Conservation (phyloP, 2,888 invertebrate genomes). For the Chymomyza amoena region DNA sequence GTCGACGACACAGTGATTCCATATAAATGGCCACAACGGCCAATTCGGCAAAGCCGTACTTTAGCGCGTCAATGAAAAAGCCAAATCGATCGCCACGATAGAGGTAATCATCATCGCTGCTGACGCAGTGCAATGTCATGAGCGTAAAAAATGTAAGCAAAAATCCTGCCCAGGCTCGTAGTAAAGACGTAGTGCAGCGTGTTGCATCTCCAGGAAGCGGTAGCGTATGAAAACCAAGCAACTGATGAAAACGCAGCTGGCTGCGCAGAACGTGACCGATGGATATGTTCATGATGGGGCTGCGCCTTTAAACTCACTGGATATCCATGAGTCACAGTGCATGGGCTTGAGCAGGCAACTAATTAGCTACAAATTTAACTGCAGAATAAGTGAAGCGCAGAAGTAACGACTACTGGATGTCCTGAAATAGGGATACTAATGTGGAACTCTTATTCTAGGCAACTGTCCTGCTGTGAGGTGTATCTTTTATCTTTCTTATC, state of each 20-base stretch:
- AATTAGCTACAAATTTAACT: not conserved
- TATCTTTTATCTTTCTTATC: no score
- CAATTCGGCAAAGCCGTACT: constrained; percentile 49
- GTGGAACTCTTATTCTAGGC: no score
- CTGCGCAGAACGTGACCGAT: constrained; percentile 45
- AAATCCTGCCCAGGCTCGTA: constrained; percentile 49
- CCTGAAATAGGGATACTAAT: no score
- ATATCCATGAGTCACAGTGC: not conserved
- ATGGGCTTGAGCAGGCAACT: not conserved
- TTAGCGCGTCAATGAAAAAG: constrained; percentile 62
- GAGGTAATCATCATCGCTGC: constrained; percentile 48
- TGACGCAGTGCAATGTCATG: constrained; percentile 27
- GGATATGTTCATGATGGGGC: not conserved
- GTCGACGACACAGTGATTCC: constrained; percentile 43
- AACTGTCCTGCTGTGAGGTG: no score
- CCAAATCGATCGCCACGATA: constrained; percentile 54
- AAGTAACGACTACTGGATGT: not conserved
- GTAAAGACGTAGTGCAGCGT: constrained; percentile 6
- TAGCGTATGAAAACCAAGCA: constrained; percentile 61
- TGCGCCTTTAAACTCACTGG: not conserved
- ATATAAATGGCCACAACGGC: constrained; percentile 56
- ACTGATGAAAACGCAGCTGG: constrained; percentile 62
- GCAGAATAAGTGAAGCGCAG: not conserved
- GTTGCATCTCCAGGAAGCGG: constrained; percentile 33
- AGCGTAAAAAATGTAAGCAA: constrained; percentile 39